These are phyloP conservation scores for Mesoclemmys tuberculata DNA, from an alignment of 2,113 vertebrate genomes.

Conservation along the genomic window DNA sequence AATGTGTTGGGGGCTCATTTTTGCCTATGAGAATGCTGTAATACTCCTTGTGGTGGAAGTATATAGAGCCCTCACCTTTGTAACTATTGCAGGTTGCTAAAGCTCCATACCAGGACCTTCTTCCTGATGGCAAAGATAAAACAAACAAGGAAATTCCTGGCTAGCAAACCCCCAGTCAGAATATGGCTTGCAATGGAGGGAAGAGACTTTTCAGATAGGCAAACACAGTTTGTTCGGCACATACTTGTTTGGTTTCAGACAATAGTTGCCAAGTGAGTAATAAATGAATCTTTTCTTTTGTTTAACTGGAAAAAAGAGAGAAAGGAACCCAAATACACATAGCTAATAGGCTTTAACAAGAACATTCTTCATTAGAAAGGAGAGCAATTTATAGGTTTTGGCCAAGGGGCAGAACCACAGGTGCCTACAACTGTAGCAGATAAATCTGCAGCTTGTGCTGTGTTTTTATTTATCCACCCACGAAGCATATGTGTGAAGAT, in stretches of 20 bases:
- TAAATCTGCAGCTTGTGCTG: neutral
- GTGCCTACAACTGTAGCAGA: neutral
- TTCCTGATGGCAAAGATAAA: slow-evolving; percentile 42
- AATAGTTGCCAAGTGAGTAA: neutral
- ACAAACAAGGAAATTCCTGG: slow-evolving; percentile 3
- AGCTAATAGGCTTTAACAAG: neutral
- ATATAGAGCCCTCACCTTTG: neutral
- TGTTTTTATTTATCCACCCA: neutral
- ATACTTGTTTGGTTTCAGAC: slow-evolving; percentile 36
- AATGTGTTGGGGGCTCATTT: neutral
- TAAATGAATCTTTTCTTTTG: neutral
- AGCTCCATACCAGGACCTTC: slow-evolving; percentile 11
- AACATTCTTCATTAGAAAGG: neutral
- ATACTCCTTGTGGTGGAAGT: neutral
- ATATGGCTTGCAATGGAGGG: neutral
- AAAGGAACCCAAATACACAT: neutral
- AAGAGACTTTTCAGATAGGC: neutral
- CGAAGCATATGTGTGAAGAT: neutral
- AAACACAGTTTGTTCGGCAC: neutral
- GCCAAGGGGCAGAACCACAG: neutral
- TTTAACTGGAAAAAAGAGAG: neutral
- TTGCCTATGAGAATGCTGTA: neutral
- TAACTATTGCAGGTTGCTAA: neutral
- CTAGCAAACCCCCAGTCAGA: neutral
- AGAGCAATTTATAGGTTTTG: neutral